Percentiles rank a stretch among this genome's conserved stretches.
Conservation (phyloP, 2,888 invertebrate genomes). For the Tetragnatha montana region DNA sequence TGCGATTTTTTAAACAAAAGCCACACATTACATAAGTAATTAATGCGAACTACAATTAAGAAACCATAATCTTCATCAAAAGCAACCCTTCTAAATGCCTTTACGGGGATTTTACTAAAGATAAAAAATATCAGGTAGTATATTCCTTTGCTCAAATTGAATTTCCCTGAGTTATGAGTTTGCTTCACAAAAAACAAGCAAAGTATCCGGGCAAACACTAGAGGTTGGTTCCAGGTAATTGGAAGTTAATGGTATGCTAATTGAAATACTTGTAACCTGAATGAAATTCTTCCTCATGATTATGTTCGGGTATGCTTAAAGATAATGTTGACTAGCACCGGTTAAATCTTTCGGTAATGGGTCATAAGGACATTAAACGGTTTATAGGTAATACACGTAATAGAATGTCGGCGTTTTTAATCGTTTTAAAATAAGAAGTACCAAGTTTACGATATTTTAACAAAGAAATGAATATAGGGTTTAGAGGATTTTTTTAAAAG, state of each 20-base stretch:
- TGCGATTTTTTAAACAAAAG: neutral
- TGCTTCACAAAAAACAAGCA: conserved; percentile 7
- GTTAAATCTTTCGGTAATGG: too few species aligned
- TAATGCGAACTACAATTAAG: conserved; percentile 28
- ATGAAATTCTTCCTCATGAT: conserved; percentile 9
- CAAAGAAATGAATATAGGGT: too few species aligned
- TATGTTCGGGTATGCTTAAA: neutral
- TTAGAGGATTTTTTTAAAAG: too few species aligned
- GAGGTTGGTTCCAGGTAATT: conserved; percentile 16
- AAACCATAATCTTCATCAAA: conserved; percentile 17
- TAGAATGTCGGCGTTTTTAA: too few species aligned
- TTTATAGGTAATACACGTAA: too few species aligned
- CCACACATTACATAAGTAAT: neutral
- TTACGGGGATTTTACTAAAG: neutral
- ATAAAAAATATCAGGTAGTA: neutral
- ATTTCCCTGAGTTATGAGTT: conserved; percentile 21
- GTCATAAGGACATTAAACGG: too few species aligned
- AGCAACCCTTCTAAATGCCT: neutral
- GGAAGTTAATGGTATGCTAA: conserved; percentile 51
- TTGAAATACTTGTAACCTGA: conserved; percentile 38
- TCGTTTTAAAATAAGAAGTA: too few species aligned
- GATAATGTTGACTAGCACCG: neutral
- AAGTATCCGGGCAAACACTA: conserved; percentile 4
- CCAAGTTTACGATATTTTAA: too few species aligned
- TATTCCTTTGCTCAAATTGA: conserved; percentile 13